Evolutionary conservation across 2,797 vertebrate genomes (phyloP).

Genomic region (Cyclura pinguis): DNA sequence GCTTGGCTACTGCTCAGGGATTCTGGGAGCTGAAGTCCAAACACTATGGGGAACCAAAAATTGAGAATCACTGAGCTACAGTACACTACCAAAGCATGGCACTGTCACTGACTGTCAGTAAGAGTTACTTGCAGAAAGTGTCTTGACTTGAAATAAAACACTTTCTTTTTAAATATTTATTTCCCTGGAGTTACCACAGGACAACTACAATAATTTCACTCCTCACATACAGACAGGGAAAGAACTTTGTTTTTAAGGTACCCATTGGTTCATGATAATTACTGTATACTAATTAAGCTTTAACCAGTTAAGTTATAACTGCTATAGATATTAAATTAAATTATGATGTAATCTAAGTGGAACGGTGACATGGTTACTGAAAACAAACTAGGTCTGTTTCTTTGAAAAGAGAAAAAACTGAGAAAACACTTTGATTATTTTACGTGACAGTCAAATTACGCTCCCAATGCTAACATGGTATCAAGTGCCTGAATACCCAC

Average conservation of each 20-base stretch:
- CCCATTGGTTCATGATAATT: constrained; percentile 20
- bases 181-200: constrained; percentile 31
- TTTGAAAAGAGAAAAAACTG: neutral
- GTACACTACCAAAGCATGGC: neutral
- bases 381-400: constrained; percentile 33
- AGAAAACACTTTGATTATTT: constrained; percentile 45
- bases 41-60: too few relatives aligned
- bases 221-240: constrained; percentile 47
- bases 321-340: constrained; percentile 53
- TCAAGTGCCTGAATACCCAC: neutral
- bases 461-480: neutral
- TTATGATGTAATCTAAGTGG: constrained; percentile 41
- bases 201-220: constrained; percentile 34
- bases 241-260: constrained; percentile 3
- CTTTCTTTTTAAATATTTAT: constrained; percentile 48
- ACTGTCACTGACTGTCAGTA: neutral
- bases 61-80: neutral
- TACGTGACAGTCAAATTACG: constrained; percentile 40
- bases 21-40: too few relatives aligned
- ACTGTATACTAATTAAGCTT: constrained; percentile 44
- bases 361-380: constrained; percentile 51
- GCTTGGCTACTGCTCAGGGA: too few relatives aligned
- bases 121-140: neutral
- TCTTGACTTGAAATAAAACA: constrained; percentile 27
- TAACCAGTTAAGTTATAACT: constrained; percentile 68